Base-by-base conservation (phyloP, 2,888 invertebrate species). In the Ochropleura plecta region DNA sequence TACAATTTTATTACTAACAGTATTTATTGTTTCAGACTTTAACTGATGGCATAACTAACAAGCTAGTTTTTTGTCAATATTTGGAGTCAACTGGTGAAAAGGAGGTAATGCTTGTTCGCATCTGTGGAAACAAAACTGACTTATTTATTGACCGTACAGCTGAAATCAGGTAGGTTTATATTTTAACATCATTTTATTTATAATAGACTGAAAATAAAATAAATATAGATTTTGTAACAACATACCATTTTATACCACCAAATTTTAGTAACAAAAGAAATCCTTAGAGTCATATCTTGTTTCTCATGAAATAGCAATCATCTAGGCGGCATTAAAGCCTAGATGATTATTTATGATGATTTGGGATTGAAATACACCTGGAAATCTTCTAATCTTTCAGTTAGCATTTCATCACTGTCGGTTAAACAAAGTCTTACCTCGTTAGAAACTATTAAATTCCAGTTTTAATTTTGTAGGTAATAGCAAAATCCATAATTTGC, bases 91-190 rank as follows among this genome's bases (percentile, higher is more conserved):
- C 82, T 72, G 88, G 86, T 76, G 88, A 90, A 83, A 97, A 98
- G 40, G 92, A 94, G 89, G 98, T 98, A 90, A 97, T 99, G 3
- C 97, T 99, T 72, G 97, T 99, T 44, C 97, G 99, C 88, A 97
- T 99, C 80, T 99, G 99, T 96, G 99, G 99, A 48, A 97, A 98
- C 88, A 99, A 99, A 94, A 99, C 99, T 4, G 99, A 99, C 94
- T 96, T 98, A 86, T 97, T 99, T 81, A 99, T 99, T 91, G 98
- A 99, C 92, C 97, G 99, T 82, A 97, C 98, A 91, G 97, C 98
- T 69, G 99, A 99, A 96, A 97, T 97, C 75, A 97, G 97, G 97
- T 97, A 97, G 97, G 97, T 97, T 93, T 93, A 91, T 48, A 44
- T 51, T 51, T 65, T 30, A 76, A n/a, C 9, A 30, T 53, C 5